Evolutionary conservation across 2,888 invertebrate species (phyloP).

Genomic region (Drosophila villosipedis): DNA sequence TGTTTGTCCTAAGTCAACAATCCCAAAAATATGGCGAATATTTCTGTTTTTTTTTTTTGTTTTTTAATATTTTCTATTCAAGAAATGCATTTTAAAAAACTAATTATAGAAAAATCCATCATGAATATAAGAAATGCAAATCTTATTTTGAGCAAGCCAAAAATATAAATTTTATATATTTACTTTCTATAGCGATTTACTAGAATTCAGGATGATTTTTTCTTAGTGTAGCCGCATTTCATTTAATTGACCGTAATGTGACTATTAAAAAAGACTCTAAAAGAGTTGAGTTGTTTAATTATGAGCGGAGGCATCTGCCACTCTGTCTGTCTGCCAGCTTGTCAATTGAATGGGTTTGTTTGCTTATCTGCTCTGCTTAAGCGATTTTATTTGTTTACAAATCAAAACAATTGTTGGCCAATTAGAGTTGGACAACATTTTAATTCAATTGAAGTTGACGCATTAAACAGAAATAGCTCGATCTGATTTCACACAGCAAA

Average conservation of each 20-base stretch:
- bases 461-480: constrained; percentile 2
- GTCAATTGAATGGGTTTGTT: constrained; percentile 36
- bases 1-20: no score
- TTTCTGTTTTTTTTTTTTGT: no score
- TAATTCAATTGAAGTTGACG: constrained; percentile 40
- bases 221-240: constrained; percentile 55
- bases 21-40: no score
- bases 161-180: not conserved
- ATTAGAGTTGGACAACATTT: constrained; percentile 55
- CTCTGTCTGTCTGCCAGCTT: not conserved
- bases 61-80: no score
- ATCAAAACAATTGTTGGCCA: constrained; percentile 68
- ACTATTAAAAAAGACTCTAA: constrained; percentile 26
- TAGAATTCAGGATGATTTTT: not conserved
- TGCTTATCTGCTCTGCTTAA: constrained; percentile 33
- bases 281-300: constrained; percentile 28
- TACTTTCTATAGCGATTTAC: not conserved
- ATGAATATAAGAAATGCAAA: not conserved
- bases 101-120: not conserved
- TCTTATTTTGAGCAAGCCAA: not conserved
- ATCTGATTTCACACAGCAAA: constrained; percentile 1
- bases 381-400: constrained; percentile 59
- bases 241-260: constrained; percentile 71
- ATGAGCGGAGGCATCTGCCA: constrained; percentile 40
- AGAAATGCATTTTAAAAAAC: no score